Base-by-base conservation (phyloP, 1,140 invertebrate genomes). In the Apis mellifera region DNA sequence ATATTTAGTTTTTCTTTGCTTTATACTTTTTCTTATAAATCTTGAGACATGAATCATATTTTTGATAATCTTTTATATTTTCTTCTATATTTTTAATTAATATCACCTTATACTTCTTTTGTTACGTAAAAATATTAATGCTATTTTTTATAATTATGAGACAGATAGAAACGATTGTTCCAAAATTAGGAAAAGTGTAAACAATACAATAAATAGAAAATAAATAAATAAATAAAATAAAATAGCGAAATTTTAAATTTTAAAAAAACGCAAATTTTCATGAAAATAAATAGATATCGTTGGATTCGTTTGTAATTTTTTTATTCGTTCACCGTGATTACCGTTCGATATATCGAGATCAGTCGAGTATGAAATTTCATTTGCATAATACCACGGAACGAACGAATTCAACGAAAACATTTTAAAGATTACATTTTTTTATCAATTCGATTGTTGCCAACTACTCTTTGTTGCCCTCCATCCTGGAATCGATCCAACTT, bases 391-490 rank as follows among this genome's bases (percentile, higher is more conserved):
- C 60, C 64, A 9, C n/a, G 9, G 13, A 81, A 75, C 60, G 42
- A 75, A 81, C 70, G 54, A 32, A 75, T 54, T 75, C 50, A 42
- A n/a, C 19, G 62, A 21, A 80, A 74, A 74, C 32, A 66, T 80
- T 80, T 74, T 21, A 42, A 23, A 48, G 26, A 74, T 65, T 74
- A 66, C 78, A 48, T 65, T 80, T 80, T 42, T 32, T 42, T 80
- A 74, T 75, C 62, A 50, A 32, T 12, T 23, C 17, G 32, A 26
- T 55, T 11, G 71, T 66, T 59, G 62, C 52, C 15, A 42, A 42
- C 11, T 12, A 17, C 7, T 11, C 9, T 52, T n/a, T 9, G n/a
- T n/a, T n/a, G n/a, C 73, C 50, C 52, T 15, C 48, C 23, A 19
- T 9, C 5, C 32, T 9, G 50, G 23, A 57, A 66, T 76, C 48